Base-by-base conservation (phyloP, 1,140 invertebrate species). In the Anastatus disparis region DNA sequence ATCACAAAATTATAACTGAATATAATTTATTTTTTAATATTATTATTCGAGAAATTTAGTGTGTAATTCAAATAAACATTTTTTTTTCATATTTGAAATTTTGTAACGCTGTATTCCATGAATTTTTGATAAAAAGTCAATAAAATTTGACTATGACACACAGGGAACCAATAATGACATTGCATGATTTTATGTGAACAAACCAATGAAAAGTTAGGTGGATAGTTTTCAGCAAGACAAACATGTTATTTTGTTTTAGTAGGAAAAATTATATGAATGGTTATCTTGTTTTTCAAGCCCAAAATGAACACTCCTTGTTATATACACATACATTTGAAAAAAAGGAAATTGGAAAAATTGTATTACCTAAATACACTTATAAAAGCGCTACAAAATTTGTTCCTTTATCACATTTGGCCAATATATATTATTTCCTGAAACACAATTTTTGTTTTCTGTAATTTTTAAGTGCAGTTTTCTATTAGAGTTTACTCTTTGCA, bases 351-450 rank as follows among this genome's bases (percentile, higher is more conserved):
- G 72, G 65, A 79, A 78, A 65, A 76, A 71, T 75, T 77, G 71
- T 61, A 79, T 84, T 84, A 84, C 83, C 83, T 85, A 85, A 74
- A 72, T 75, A 80, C 74, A 80, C 73, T 72, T 44, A 76, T 80
- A 81, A 58, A 78, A 80, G 80, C 78, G 77, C 65, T 82, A 84
- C 69, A 80, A 84, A 84, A 78, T 78, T 76, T 80, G 75, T 77
- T 62, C 78, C 81, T 74, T 78, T 75, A 74, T 84, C 81, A 79
- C 75, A 80, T 76, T 82, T 81, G 76, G 79, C 82, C 81, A 78
- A 76, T 78, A 80, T 77, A 79, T 74, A 79, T 84, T 84, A 82
- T 73, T 75, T 80, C 82, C 82, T 84, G 82, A 82, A 84, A 85
- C 80, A 85, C 79, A 84, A 82, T 81, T 76, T 75, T 75, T 74